These are phyloP conservation scores for Stenichneumon culpator DNA, from an alignment of 2,888 invertebrate genomes.

Conservation along the genomic window DNA sequence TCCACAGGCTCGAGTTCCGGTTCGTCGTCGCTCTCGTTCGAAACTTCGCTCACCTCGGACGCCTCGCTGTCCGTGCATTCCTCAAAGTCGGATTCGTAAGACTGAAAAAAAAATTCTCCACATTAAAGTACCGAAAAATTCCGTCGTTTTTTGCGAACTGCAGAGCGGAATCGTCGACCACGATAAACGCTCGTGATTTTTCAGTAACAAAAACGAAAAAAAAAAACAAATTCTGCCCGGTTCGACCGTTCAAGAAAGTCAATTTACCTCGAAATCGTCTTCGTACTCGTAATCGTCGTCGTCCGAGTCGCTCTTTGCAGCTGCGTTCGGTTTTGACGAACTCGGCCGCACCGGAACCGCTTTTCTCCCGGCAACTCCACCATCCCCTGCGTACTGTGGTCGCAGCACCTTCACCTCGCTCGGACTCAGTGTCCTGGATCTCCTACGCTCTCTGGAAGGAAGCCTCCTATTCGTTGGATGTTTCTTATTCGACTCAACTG, in stretches of 20 bases:
- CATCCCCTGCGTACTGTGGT: background rate
- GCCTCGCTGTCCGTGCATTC: constrained; percentile 81
- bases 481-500: constrained; percentile 42
- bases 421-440: constrained; percentile 81
- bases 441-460: constrained; percentile 75
- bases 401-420: constrained; percentile 80
- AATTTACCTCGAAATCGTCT: constrained; percentile 86
- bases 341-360: background rate
- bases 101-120: constrained; percentile 76
- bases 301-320: constrained; percentile 64
- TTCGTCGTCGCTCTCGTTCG: constrained; percentile 68
- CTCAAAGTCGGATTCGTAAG: constrained; percentile 87
- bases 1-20: constrained; percentile 78
- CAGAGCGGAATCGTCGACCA: background rate
- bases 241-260: background rate
- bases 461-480: constrained; percentile 51
- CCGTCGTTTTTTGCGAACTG: background rate
- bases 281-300: constrained; percentile 82
- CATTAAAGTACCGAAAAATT: constrained; percentile 5
- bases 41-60: constrained; percentile 79
- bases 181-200: background rate
- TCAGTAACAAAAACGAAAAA: background rate
- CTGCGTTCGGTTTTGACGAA: background rate
- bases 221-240: background rate
- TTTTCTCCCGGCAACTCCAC: constrained; percentile 25